phyloP scores from a whole-genome alignment of 1,140 invertebrate genomes.

The Goniozus legneri region DNA sequence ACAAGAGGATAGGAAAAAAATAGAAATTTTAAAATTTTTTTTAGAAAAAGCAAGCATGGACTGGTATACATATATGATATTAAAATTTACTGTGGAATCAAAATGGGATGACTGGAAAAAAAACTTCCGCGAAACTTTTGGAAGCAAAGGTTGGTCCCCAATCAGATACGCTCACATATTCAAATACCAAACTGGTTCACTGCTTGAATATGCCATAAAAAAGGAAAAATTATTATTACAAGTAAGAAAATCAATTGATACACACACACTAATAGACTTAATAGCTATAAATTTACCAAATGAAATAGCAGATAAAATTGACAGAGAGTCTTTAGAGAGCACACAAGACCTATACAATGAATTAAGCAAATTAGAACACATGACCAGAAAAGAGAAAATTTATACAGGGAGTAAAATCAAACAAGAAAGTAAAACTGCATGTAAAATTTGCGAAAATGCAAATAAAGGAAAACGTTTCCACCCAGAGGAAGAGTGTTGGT shows the following conservation, averaged over 20 bases:
- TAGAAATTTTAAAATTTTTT: slow-evolving; percentile 3
- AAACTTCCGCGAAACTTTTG: not conserved
- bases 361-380: not conserved
- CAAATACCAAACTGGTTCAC: not conserved
- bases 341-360: not conserved
- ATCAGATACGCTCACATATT: slow-evolving; percentile 8
- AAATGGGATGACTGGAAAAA: slow-evolving; percentile 2
- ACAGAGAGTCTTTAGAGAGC: not conserved
- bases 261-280: not conserved
- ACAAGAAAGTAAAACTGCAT: not conserved
- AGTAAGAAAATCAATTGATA: not conserved
- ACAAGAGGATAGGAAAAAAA: not conserved
- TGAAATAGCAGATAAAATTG: slow-evolving; percentile 6
- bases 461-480: not conserved
- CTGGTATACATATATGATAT: slow-evolving; percentile 4
- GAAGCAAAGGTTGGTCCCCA: not conserved
- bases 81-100: not conserved
- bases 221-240: slow-evolving; percentile 7
- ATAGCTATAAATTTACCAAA: slow-evolving; percentile 5
- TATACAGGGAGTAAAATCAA: not conserved
- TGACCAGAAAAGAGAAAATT: not conserved
- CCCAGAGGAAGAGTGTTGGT: not conserved
- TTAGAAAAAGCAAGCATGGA: not conserved
- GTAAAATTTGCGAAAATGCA: not conserved
- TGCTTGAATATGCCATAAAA: not conserved